Conservation (phyloP, 2,888 invertebrate species). For the Lucinisca nassula region DNA sequence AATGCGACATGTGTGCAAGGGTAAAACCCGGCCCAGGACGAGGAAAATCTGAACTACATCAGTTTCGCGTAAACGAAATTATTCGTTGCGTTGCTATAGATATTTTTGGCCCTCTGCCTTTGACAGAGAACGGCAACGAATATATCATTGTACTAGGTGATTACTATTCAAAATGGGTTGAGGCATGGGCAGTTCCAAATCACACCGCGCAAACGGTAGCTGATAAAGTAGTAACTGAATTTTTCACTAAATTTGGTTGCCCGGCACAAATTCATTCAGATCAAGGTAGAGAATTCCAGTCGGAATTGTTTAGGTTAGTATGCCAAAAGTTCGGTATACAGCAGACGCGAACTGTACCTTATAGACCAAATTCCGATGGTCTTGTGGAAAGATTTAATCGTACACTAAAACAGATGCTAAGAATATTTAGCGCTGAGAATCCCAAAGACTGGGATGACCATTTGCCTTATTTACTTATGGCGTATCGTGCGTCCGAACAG, state of each 20-base stretch:
- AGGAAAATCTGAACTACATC: not conserved
- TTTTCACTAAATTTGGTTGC: conserved; percentile 17
- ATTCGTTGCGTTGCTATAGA: not conserved
- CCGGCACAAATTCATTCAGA: not conserved
- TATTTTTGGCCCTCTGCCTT: conserved; percentile 16
- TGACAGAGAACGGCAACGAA: not conserved
- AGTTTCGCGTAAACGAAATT: not conserved
- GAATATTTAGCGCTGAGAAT: not conserved
- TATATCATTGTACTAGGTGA: conserved; percentile 25
- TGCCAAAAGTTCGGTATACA: not conserved
- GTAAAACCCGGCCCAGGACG: not conserved
- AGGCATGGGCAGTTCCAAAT: conserved; percentile 19
- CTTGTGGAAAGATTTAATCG: not conserved
- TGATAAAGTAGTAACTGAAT: conserved; percentile 30
- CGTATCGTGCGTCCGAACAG: no score
- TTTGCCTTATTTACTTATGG: not conserved
- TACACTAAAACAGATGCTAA: not conserved
- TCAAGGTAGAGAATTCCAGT: not conserved
- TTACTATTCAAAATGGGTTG: conserved; percentile 18
- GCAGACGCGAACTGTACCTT: not conserved
- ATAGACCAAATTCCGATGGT: not conserved
- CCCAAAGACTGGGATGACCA: not conserved
- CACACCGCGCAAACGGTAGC: conserved; percentile 23
- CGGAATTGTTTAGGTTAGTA: not conserved
- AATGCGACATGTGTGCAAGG: not conserved